These are phyloP conservation scores for Proisotoma minuta DNA, from an alignment of 2,888 invertebrate genomes.

Conservation along the genomic window DNA sequence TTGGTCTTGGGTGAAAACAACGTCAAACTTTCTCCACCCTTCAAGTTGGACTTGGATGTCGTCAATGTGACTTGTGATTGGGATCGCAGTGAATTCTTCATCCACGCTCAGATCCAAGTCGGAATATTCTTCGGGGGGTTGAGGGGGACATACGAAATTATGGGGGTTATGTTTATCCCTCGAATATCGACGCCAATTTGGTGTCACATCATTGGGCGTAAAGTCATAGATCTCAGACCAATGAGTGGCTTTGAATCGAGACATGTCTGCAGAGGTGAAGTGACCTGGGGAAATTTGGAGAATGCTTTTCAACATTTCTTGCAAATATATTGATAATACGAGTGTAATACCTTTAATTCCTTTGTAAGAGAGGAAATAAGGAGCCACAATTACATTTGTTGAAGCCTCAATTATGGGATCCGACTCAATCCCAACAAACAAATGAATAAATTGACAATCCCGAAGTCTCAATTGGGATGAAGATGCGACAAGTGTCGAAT, in stretches of 20 bases:
- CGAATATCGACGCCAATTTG: constrained; percentile 36
- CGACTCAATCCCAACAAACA: constrained; percentile 41
- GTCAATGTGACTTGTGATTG: constrained; percentile 21
- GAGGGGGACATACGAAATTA: constrained; percentile 30
- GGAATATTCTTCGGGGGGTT: constrained; percentile 18
- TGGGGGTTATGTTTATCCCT: constrained; percentile 28
- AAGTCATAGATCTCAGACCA: constrained; percentile 44
- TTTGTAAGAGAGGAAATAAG: constrained; percentile 40
- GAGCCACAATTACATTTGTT: constrained; percentile 32
- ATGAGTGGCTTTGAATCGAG: constrained; percentile 37
- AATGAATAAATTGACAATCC: constrained; percentile 40
- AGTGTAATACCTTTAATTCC: constrained; percentile 34
- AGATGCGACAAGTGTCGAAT: constrained; percentile 39
- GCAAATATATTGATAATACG: background rate
- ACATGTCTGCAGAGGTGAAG: constrained; percentile 37
- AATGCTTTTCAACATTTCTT: background rate
- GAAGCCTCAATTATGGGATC: constrained; percentile 45
- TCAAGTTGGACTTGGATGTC: background rate
- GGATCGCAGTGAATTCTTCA: constrained; percentile 23
- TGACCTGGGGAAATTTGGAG: constrained; percentile 28
- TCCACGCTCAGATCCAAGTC: constrained; percentile 23
- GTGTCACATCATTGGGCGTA: constrained; percentile 34
- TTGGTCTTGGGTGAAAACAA: background rate
- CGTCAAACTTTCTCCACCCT: background rate
- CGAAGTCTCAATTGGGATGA: constrained; percentile 42